Conservation (phyloP, 2,113 vertebrate species). For the Xenopus laevis region DNA sequence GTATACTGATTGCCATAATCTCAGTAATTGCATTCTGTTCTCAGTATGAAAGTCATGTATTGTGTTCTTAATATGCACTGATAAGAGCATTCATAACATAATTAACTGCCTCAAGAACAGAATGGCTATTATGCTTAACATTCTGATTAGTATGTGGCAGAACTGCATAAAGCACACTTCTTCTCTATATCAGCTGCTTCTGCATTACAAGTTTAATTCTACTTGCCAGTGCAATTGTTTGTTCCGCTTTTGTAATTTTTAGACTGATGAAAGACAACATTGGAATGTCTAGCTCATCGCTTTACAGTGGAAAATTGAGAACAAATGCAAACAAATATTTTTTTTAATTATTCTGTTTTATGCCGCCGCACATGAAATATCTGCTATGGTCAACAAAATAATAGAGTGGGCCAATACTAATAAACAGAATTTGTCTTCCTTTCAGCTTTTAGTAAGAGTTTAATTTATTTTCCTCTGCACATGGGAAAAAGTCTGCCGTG, state of each 20-base stretch:
- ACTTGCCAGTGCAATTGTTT: constrained; percentile 56
- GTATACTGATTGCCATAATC: constrained; percentile 61
- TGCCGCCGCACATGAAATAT: constrained; percentile 4
- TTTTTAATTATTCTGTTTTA: constrained; percentile 56
- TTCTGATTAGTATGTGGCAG: constrained; percentile 61
- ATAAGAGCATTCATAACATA: constrained; percentile 65
- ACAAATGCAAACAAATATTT: constrained; percentile 45
- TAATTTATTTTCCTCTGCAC: too few relatives aligned
- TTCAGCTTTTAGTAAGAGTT: too few relatives aligned
- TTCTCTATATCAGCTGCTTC: constrained; percentile 58
- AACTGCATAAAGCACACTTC: constrained; percentile 46
- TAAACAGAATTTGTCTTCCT: too few relatives aligned
- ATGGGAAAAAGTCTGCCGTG: too few relatives aligned
- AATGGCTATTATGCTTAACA: constrained; percentile 64
- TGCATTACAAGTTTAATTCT: constrained; percentile 58
- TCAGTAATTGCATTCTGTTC: constrained; percentile 57
- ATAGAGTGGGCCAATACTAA: not conserved
- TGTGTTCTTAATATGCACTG: constrained; percentile 60
- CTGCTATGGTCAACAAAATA: not conserved
- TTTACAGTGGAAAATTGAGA: constrained; percentile 25
- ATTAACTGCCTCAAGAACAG: constrained; percentile 65
- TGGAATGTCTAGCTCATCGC: constrained; percentile 48
- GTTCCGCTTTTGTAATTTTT: constrained; percentile 51
- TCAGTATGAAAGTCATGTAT: constrained; percentile 52
- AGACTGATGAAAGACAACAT: constrained; percentile 51